Conservation (phyloP, 2,113 vertebrate species). For the Melozone crissalis region DNA sequence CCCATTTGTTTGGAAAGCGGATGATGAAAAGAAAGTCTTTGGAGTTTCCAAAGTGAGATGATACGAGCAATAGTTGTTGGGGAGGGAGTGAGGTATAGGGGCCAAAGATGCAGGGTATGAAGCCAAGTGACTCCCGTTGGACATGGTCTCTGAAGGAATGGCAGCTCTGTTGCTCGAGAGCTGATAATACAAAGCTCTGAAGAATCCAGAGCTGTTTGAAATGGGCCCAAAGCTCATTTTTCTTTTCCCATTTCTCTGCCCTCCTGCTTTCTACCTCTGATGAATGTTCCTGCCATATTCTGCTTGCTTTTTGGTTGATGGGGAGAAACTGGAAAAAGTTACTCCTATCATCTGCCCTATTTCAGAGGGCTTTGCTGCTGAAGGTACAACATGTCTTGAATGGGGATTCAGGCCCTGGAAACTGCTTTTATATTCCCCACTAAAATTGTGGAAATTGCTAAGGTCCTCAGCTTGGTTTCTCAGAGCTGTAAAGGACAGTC, state of each 20-base stretch:
- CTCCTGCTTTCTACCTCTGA: not conserved
- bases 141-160: rapidly evolving
- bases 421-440: rapidly evolving
- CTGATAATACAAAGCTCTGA: not conserved
- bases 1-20: not conserved
- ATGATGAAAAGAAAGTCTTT: not conserved
- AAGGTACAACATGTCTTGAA: not conserved
- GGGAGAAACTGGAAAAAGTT: not conserved
- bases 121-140: rapidly evolving
- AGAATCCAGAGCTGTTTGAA: not conserved
- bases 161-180: not conserved
- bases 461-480: not conserved
- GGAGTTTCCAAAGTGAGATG: not conserved
- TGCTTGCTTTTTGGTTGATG: not conserved
- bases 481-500: not conserved
- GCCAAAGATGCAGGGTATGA: not conserved
- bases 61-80: not conserved
- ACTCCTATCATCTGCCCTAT: not conserved
- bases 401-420: not conserved
- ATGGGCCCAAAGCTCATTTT: not conserved
- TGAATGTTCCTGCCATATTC: not conserved
- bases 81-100: not conserved
- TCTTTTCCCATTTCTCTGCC: not conserved
- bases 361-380: not conserved
- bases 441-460: not conserved